Conservation (phyloP, 2,888 invertebrate genomes). For the Diarsia rubi region DNA sequence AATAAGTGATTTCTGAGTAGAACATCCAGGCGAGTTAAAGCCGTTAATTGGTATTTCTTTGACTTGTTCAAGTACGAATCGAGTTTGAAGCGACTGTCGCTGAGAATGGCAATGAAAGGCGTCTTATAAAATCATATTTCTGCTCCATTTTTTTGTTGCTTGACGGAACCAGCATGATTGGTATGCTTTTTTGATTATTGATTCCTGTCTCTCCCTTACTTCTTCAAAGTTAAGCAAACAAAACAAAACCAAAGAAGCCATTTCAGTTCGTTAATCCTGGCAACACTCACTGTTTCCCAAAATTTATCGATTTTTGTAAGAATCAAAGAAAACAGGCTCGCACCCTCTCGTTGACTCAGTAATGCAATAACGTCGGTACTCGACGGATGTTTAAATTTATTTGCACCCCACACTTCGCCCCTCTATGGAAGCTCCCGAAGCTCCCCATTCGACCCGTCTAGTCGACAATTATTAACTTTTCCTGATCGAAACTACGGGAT, state of each 20-base stretch:
- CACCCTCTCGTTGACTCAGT: constrained; percentile 70
- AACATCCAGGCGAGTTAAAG: constrained; percentile 35
- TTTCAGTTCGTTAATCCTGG: constrained; percentile 58
- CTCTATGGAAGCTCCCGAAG: constrained; percentile 45
- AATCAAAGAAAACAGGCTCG: constrained; percentile 65
- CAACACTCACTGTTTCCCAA: constrained; percentile 52
- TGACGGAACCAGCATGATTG: neutral
- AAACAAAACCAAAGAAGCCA: constrained; percentile 47
- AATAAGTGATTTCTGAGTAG: constrained; percentile 51
- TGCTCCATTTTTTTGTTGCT: neutral
- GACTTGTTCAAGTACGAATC: constrained; percentile 5
- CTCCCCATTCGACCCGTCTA: constrained; percentile 66
- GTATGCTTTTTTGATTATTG: neutral
- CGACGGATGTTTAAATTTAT: constrained; percentile 82
- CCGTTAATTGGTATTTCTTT: constrained; percentile 50
- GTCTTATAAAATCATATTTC: neutral
- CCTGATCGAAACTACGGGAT: constrained; percentile 61
- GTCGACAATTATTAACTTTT: constrained; percentile 69
- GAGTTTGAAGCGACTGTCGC: constrained; percentile 22
- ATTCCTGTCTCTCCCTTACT: constrained; percentile 11
- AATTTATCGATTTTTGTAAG: constrained; percentile 65
- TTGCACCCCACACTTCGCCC: constrained; percentile 70
- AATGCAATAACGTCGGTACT: constrained; percentile 78
- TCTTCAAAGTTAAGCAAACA: constrained; percentile 37
- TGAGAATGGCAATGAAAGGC: neutral